phyloP scores from a whole-genome alignment of 2,888 invertebrate genomes.

The Eristalis arbustorum region DNA sequence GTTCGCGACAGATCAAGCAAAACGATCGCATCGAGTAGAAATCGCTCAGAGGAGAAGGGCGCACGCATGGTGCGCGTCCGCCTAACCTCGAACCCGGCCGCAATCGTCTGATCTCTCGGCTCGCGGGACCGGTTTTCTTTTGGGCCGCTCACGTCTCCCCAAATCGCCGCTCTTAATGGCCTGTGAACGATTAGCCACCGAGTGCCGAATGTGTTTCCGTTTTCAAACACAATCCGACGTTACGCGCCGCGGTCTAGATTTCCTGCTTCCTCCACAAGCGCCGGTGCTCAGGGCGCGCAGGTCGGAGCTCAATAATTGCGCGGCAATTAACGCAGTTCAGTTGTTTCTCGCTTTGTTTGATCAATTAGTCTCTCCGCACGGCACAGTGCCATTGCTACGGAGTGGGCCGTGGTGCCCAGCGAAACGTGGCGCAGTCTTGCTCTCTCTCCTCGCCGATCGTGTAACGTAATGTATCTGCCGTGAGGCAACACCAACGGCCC shows the following conservation, averaged over 20 bases:
- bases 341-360: constrained; percentile 17
- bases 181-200: constrained; percentile 28
- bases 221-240: background rate
- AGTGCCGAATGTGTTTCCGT: constrained; percentile 21
- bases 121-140: constrained; percentile 22
- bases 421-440: constrained; percentile 19
- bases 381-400: constrained; percentile 40
- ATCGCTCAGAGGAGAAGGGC: background rate
- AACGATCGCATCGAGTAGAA: constrained; percentile 14
- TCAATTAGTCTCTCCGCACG: constrained; percentile 27
- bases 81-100: constrained; percentile 20
- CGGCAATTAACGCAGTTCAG: constrained; percentile 24
- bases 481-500: constrained; percentile 3
- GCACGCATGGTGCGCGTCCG: background rate
- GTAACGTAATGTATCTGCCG: constrained; percentile 11
- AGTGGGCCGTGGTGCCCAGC: constrained; percentile 22
- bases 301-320: constrained; percentile 34
- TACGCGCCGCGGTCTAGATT: background rate
- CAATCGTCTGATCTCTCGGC: constrained; percentile 6
- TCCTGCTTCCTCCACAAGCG: constrained; percentile 45
- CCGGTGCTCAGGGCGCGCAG: background rate
- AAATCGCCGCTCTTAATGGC: constrained; percentile 12
- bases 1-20: constrained; percentile 53
- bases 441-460: background rate
- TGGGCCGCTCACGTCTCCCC: background rate